These are phyloP conservation scores for Salvelinus fontinalis DNA, from an alignment of 2,113 vertebrate genomes.

Conservation along the genomic window DNA sequence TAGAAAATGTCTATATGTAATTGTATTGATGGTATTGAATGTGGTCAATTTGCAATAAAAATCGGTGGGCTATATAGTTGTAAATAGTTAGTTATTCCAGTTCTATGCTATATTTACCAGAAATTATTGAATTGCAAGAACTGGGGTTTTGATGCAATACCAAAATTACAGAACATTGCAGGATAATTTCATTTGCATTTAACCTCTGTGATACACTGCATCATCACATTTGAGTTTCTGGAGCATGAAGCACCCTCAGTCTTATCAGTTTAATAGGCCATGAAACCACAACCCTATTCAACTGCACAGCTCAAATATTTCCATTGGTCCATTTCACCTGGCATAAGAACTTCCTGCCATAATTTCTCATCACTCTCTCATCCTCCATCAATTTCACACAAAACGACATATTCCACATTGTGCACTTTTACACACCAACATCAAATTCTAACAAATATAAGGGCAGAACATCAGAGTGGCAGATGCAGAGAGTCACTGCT, in stretches of 20 bases:
- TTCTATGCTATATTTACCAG: not conserved
- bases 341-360: constrained; percentile 56
- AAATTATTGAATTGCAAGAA: constrained; percentile 38
- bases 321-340: constrained; percentile 67
- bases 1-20: not conserved
- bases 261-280: constrained; percentile 71
- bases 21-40: not conserved
- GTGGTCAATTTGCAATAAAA: not conserved
- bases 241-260: constrained; percentile 55
- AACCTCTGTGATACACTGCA: constrained; percentile 26
- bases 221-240: constrained; percentile 60
- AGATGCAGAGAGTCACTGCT: constrained; percentile 51
- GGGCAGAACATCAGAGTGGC: constrained; percentile 60
- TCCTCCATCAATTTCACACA: constrained; percentile 35
- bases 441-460: constrained; percentile 50
- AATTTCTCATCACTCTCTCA: constrained; percentile 53
- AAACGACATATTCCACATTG: constrained; percentile 34
- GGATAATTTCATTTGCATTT: constrained; percentile 53
- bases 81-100: constrained; percentile 16
- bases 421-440: constrained; percentile 58
- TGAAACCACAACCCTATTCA: constrained; percentile 72
- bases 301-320: constrained; percentile 67
- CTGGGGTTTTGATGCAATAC: constrained; percentile 37
- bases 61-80: not conserved
- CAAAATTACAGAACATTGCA: constrained; percentile 52